Base-by-base conservation (phyloP, 2,888 invertebrate species). In the Cephus pygmeus region DNA sequence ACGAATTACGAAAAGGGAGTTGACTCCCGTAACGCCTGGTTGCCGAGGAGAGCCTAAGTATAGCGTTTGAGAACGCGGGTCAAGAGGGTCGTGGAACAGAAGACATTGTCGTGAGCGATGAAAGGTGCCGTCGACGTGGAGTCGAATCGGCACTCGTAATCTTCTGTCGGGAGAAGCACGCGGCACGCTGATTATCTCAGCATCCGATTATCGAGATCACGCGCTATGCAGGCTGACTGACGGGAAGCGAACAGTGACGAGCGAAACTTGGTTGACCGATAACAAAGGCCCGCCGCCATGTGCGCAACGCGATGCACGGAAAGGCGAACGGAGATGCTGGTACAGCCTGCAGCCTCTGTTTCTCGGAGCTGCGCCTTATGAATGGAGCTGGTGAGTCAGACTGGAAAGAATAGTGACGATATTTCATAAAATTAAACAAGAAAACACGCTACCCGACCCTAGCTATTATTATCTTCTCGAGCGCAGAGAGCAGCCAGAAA, bases 391-490 rank as follows among this genome's bases (percentile, higher is more conserved):
- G 77, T 69, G 78, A 83, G 85, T 83, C 85, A 85, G 82, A 80
- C 81, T 84, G 81, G 83, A 86, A 86, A 86, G 86, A 86, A 86
- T 86, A 85, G 85, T 81, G 85, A 79, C 81, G 81, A 86, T 85
- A 85, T 86, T 86, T 85, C 84, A 85, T 85, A 85, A 86, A 86
- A 84, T 78, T 80, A 81, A 79, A 81, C 69, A 69, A 69, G 69
- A 69, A 69, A 69, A 69, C 69, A 68, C 75, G 76, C 76, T 78
- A n/a, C 74, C 56, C 34, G 76, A 78, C 79, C 75, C 69, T 71
- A 76, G 80, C 86, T 87, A 87, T 87, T 87, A 87, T 87, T 87
- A 87, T 85, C 85, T 79, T 80, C 81, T 79, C 75, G 56, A 77
- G 56, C 77, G 30, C 30, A 30, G 69, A 30, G 30, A 31, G 69